Conservation (phyloP, 30 jellyfish, hydroid and myxozoan genomes). For the Aurelia aurita complex sp. Pacific region DNA sequence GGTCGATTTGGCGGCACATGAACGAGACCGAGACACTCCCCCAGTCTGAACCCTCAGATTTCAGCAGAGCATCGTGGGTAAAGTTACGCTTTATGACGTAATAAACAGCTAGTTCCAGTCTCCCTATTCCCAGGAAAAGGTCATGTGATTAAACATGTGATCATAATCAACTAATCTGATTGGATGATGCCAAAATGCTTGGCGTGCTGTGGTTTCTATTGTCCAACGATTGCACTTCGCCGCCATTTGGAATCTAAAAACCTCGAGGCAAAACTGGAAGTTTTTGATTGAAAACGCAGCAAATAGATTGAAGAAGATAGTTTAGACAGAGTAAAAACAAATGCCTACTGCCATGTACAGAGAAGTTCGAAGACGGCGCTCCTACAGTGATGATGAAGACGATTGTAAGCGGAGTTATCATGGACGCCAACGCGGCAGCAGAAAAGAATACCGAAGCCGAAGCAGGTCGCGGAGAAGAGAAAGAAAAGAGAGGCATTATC, state of each 20-base stretch:
- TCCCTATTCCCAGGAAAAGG: neutral
- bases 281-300: too few relatives aligned
- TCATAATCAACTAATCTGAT: neutral
- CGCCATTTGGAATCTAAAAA: too few relatives aligned
- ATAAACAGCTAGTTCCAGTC: too few relatives aligned
- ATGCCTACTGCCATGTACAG: constrained; percentile 68
- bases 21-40: too few relatives aligned
- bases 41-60: too few relatives aligned
- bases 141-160: neutral
- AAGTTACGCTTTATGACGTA: too few relatives aligned
- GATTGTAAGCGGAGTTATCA: constrained; percentile 18
- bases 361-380: constrained; percentile 49
- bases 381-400: constrained; percentile 29
- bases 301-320: too few relatives aligned
- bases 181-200: neutral
- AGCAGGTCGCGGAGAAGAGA: constrained; percentile 53
- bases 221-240: too few relatives aligned
- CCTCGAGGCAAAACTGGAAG: too few relatives aligned
- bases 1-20: too few relatives aligned
- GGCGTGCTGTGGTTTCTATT: neutral
- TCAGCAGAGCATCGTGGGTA: too few relatives aligned
- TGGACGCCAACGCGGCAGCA: constrained; percentile 24
- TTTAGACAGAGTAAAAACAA: neutral
- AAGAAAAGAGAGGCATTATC: constrained; percentile 60
- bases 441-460: constrained; percentile 64